phyloP scores from a whole-genome alignment of 2,113 vertebrate genomes.

The Pogonocichla stellata region DNA sequence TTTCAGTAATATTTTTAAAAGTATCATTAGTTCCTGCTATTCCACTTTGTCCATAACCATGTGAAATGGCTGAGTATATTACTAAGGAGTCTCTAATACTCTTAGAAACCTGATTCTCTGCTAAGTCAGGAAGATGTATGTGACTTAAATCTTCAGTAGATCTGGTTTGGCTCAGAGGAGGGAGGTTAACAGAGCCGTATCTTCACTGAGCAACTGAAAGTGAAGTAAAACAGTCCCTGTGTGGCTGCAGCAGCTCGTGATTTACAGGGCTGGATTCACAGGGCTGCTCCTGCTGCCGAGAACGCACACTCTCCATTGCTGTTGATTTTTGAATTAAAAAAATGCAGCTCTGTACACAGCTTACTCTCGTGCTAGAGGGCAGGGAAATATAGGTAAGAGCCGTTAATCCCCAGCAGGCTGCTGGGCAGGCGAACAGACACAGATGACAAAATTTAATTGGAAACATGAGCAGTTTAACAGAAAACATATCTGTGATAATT shows the following conservation, averaged over 20 bases:
- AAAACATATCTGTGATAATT: conserved; percentile 78
- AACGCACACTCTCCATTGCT: conserved; percentile 55
- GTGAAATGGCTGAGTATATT: conserved; percentile 31
- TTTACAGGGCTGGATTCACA: conserved; percentile 58
- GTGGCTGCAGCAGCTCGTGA: conserved; percentile 48
- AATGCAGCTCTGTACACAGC: conserved; percentile 72
- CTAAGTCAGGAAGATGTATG: conserved; percentile 70
- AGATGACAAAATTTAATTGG: conserved; percentile 82
- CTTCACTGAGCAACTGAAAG: conserved; percentile 67
- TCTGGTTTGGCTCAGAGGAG: conserved; percentile 77
- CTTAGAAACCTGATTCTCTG: conserved; percentile 38
- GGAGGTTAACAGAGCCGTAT: conserved; percentile 54
- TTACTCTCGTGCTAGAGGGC: conserved; percentile 72
- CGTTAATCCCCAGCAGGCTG: conserved; percentile 82
- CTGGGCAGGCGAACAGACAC: conserved; percentile 74
- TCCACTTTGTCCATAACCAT: not conserved
- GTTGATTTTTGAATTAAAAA: conserved; percentile 84
- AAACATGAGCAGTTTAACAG: conserved; percentile 81
- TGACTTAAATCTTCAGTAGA: conserved; percentile 68
- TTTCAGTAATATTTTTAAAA: not conserved
- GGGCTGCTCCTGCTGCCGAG: conserved; percentile 66
- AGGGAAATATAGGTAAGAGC: conserved; percentile 77
- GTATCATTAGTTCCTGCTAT: not conserved
- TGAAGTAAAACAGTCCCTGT: conserved; percentile 60
- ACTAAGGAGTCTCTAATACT: conserved; percentile 1